These are phyloP conservation scores for Synaphobranchus kaupii DNA, from an alignment of 2,797 vertebrate genomes.

Conservation along the genomic window DNA sequence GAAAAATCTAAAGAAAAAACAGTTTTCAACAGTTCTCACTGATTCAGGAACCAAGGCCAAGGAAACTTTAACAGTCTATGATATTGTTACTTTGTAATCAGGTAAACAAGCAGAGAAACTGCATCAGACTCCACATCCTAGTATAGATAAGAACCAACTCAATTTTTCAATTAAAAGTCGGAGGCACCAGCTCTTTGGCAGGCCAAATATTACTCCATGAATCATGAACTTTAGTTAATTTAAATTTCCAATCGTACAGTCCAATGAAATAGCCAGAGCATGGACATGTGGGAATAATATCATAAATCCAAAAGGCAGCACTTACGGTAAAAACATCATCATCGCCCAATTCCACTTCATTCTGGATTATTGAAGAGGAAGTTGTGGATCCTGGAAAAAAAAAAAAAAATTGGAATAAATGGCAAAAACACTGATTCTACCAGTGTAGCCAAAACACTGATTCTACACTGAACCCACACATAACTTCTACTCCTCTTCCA, in stretches of 20 bases:
- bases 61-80: neutral
- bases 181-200: neutral
- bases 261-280: neutral
- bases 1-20: neutral
- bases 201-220: neutral
- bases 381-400: slow-evolving; percentile 87
- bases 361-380: slow-evolving; percentile 96
- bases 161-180: neutral
- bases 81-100: neutral
- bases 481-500: neutral
- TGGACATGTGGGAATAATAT: neutral
- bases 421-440: slow-evolving; percentile 35
- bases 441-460: slow-evolving; percentile 19
- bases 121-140: neutral
- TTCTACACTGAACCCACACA: slow-evolving; percentile 24
- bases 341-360: slow-evolving; percentile 94
- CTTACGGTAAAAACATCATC: slow-evolving; percentile 99
- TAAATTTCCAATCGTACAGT: neutral
- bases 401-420: slow-evolving; percentile 4
- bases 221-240: neutral
- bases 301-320: slow-evolving; percentile 11
- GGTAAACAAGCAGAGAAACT: neutral
- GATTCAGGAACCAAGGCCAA: too few species aligned
- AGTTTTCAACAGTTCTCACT: neutral
- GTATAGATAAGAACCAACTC: neutral